Percentiles rank a stretch among this genome's conserved stretches.
phyloP scores from a whole-genome alignment of 2,888 invertebrate genomes.

The Aromia moschata region DNA sequence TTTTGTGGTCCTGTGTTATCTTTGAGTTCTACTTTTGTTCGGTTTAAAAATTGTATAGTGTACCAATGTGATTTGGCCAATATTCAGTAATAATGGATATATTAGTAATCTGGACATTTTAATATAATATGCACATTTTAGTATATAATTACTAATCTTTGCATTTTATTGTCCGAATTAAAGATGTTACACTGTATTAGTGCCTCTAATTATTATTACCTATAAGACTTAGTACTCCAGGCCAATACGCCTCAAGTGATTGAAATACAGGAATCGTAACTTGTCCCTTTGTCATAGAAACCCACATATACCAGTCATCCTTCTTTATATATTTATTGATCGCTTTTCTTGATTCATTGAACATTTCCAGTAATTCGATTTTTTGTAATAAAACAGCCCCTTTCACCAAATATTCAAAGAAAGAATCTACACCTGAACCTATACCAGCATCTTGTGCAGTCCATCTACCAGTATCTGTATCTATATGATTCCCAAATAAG shows the following conservation, averaged over 20 bases:
- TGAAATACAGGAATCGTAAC: constrained; percentile 98
- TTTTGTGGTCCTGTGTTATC: no score
- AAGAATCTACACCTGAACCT: constrained; percentile 95
- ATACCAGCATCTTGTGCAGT: constrained; percentile 98
- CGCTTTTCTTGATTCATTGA: constrained; percentile 77
- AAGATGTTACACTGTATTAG: neutral
- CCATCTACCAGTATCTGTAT: constrained; percentile 94
- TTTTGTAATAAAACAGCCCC: constrained; percentile 87
- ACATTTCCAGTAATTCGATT: constrained; percentile 92
- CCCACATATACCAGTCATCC: constrained; percentile 99
- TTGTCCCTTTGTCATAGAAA: constrained; percentile 96
- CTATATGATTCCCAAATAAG: constrained; percentile 96
- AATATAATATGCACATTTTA: no score
- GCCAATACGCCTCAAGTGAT: constrained; percentile 98
- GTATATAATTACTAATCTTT: no score
- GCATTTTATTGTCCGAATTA: no score
- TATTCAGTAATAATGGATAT: no score
- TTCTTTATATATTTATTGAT: constrained; percentile 88
- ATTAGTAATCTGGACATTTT: no score
- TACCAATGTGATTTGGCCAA: no score
- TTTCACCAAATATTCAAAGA: constrained; percentile 98
- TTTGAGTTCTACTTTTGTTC: no score
- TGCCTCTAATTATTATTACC: constrained; percentile 60
- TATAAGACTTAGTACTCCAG: constrained; percentile 88
- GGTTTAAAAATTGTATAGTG: no score